Conservation (phyloP, 2,113 vertebrate genomes). For the Menura novaehollandiae region DNA sequence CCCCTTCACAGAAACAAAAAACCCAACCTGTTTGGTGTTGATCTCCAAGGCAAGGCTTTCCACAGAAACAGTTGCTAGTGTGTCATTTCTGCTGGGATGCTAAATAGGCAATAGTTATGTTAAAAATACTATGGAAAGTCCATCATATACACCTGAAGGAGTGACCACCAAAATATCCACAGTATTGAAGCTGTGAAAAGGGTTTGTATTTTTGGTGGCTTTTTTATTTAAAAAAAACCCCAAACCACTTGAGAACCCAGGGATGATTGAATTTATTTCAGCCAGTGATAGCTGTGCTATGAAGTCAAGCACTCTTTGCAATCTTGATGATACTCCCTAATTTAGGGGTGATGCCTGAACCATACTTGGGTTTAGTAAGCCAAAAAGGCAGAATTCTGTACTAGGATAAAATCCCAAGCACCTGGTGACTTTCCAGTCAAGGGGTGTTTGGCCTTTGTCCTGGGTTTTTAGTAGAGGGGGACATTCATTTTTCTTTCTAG, state of each 20-base stretch:
- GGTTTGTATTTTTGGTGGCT: neutral
- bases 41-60: neutral
- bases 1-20: neutral
- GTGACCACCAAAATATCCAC: neutral
- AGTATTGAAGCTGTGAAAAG: neutral
- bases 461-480: neutral
- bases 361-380: neutral
- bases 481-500: neutral
- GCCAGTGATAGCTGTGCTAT: neutral
- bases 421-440: neutral
- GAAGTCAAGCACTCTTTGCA: neutral
- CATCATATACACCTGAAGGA: neutral
- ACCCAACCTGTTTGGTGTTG: neutral
- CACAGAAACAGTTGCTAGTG: neutral
- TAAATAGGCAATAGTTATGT: neutral
- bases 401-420: neutral
- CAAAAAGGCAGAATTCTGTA: neutral
- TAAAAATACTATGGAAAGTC: neutral
- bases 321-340: neutral
- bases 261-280: neutral
- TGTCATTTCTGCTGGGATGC: neutral
- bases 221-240: neutral
- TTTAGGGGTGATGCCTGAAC: neutral
- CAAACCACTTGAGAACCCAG: neutral
- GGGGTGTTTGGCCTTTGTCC: neutral